Evolutionary conservation across 2,888 invertebrate species (phyloP), one percentile per base, ranked within the genome.

Genomic region (Andrena marginata): DNA sequence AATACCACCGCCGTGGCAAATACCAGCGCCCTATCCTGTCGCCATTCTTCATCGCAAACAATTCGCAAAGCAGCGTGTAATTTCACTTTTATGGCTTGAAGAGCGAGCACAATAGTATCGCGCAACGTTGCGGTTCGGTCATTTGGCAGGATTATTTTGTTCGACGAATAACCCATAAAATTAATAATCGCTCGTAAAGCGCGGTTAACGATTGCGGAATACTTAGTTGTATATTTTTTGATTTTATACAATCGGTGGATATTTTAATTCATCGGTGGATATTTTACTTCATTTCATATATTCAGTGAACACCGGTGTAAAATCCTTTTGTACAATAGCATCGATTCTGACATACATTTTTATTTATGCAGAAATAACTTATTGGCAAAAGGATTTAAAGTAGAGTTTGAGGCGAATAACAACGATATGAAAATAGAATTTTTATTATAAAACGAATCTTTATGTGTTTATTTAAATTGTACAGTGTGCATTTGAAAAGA

Each of bases 1-100:
- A 79, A 16, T 42, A 78, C 71, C 67, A 23, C 23, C 51, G n/a
- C n/a, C 54, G 31, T 56, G 16, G 62, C 60, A 54, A 62, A 78
- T 67, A 62, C 73, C n/a, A 42, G 2, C 5, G 0, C 29, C 2
- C 48, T 10, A 10, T 23, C 5, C 20, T 62, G 26, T 16, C 54
- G 35, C 20, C 56, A 77, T 72, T 71, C 23, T 49, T 51, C 13
- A 26, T 7, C 68, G 10, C 29, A 26, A 62, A 62, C 2, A 7
- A 2, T 8, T 29, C 35, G 20, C 5, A 2, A 42, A 62, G 48
- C 56, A 42, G 5, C 31, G 35, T 23, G 23, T 60, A 71, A 65
- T 63, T 60, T 72, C 62, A 33, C 62, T 35, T 49, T 8, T 65
- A 33, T n/a, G 2, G 31, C 23, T 64, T 31, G 59, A 63, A 23